Evolutionary conservation across 2,888 invertebrate species (phyloP).

Genomic region (Tiliacea aurago): DNA sequence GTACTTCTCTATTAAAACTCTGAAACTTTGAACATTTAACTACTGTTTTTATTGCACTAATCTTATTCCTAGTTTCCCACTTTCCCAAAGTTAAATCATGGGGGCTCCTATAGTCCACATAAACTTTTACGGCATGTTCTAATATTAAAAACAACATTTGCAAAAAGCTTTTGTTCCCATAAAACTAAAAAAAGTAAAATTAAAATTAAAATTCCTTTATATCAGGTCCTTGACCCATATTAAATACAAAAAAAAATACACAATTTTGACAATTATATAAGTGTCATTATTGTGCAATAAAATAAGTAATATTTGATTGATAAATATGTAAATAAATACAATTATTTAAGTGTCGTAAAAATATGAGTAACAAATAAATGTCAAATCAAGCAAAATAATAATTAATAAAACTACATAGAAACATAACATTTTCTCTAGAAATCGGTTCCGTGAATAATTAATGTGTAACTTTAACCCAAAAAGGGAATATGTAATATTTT

Average conservation of each 20-base stretch:
- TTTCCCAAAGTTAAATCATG: neutral
- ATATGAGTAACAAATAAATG: no score
- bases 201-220: no score
- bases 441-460: constrained; percentile 46
- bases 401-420: constrained; percentile 1
- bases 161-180: constrained; percentile 10
- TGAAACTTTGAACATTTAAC: neutral
- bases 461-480: constrained; percentile 32
- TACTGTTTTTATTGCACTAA: neutral
- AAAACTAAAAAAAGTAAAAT: constrained; percentile 23
- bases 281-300: no score
- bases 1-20: neutral
- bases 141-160: constrained; percentile 19
- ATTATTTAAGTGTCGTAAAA: no score
- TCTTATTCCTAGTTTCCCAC: neutral
- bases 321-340: no score
- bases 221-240: no score
- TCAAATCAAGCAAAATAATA: no score
- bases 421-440: constrained; percentile 26
- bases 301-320: no score
- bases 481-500: constrained; percentile 46
- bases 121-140: constrained; percentile 2
- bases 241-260: no score
- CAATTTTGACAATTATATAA: no score
- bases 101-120: neutral